Conservation (phyloP, 2,888 invertebrate species). For the Argyra leucocephala region DNA sequence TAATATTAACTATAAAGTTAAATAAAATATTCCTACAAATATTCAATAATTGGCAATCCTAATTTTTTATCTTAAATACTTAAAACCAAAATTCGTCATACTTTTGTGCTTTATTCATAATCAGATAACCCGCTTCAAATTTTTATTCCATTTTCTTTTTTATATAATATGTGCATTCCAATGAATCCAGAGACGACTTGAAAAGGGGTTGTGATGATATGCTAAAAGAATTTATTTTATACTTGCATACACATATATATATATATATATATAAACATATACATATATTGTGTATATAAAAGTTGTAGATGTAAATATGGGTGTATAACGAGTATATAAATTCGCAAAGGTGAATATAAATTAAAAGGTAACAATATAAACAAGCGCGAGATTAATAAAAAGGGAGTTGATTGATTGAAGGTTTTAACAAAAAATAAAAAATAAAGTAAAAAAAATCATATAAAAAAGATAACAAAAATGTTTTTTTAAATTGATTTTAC, state of each 20-base stretch:
- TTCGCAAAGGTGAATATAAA: not conserved
- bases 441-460: not conserved
- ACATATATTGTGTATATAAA: not conserved
- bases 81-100: too few relatives aligned
- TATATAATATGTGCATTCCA: not conserved
- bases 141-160: too few relatives aligned
- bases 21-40: too few relatives aligned
- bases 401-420: not conserved
- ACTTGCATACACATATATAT: not conserved
- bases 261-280: not conserved
- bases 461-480: not conserved
- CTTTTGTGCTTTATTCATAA: too few relatives aligned
- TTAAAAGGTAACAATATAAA: not conserved
- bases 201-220: constrained; percentile 1
- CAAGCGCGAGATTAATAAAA: not conserved
- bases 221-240: not conserved
- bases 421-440: not conserved
- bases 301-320: not conserved
- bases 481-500: not conserved
- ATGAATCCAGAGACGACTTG: not conserved
- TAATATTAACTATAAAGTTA: too few relatives aligned
- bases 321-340: not conserved
- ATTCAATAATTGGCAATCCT: too few relatives aligned
- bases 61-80: too few relatives aligned
- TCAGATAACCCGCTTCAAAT: too few relatives aligned